Base-by-base conservation (phyloP, 1,140 invertebrate genomes). In the Ceratina australensis region DNA sequence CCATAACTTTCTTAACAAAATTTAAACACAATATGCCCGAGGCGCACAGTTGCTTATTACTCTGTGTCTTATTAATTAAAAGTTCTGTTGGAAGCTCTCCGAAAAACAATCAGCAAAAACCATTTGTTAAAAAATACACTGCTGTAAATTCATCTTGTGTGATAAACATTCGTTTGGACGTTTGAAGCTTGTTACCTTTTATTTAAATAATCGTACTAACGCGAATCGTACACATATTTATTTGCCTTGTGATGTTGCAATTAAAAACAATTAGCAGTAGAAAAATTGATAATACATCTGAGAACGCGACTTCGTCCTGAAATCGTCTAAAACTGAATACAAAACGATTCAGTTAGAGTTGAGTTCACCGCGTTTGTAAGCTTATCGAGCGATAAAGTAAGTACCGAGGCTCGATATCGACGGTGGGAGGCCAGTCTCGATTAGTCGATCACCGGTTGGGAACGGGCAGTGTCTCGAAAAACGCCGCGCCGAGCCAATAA, bases 401-500 rank as follows among this genome's bases (percentile, higher is more conserved):
- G 24, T 5, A 22, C 20, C 24, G 7, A n/a, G 20, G 24, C 5
- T 33, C 33, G 54, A 59, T 67, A 67, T 75, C 54, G 33, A 42
- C 33, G 52, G 12, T 22, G n/a, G n/a, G 15, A 28, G 59, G n/a
- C 49, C 47, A 24, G 65, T n/a, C 1, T 2, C 74, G 57, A 71
- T 63, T 54, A 49, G 49, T 54, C 56, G 56, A 42, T 57, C 24
- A 26, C 10, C 0, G 59, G 18, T 10, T 15, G 22, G 54, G 22
- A 42, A 72, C 28, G 24, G n/a, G 2, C 22, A 56, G 67, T 68
- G 77, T 63, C 28, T 72, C 28, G 49, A 42, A 83, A 84, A 84
- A 73, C 8, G 71, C 22, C n/a, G 54, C 42, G 26, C 82, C n/a
- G 54, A 33, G 42, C 82, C 78, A 59, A 83, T 84, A 80, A 84